phyloP scores from a whole-genome alignment of 2,888 invertebrate species.

The Andrena minutula region DNA sequence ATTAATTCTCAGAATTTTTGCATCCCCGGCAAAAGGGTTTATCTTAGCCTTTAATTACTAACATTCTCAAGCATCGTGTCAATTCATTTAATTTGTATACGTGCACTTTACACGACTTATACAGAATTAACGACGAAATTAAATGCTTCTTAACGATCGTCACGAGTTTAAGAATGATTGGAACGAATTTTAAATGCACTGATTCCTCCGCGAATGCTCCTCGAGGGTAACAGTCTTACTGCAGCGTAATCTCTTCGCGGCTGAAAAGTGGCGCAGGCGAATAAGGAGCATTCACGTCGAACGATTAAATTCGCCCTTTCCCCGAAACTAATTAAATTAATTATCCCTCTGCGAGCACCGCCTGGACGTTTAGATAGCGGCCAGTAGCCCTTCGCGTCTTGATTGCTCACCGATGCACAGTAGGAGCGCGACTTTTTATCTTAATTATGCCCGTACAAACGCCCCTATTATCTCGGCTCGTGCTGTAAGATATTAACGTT shows the following conservation, averaged over 20 bases:
- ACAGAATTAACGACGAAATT: no score
- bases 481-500: conserved; percentile 6
- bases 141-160: neutral
- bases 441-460: conserved; percentile 7
- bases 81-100: no score
- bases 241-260: conserved; percentile 18
- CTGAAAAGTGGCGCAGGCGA: conserved; percentile 20
- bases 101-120: no score
- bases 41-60: no score
- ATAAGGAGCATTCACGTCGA: conserved; percentile 63
- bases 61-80: no score
- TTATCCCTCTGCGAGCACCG: conserved; percentile 47
- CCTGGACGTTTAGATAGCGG: conserved; percentile 57
- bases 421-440: conserved; percentile 21
- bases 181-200: conserved; percentile 33
- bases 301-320: conserved; percentile 68
- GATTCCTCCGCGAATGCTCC: conserved; percentile 9
- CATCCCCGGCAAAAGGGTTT: no score
- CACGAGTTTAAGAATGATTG: neutral
- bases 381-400: conserved; percentile 20
- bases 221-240: conserved; percentile 36
- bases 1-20: no score
- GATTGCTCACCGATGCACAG: conserved; percentile 1
- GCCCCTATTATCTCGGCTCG: conserved; percentile 11
- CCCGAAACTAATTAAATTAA: conserved; percentile 73